These are phyloP conservation scores for Drosophila aldrichi DNA, from an alignment of 2,888 invertebrate genomes.

Conservation along the genomic window DNA sequence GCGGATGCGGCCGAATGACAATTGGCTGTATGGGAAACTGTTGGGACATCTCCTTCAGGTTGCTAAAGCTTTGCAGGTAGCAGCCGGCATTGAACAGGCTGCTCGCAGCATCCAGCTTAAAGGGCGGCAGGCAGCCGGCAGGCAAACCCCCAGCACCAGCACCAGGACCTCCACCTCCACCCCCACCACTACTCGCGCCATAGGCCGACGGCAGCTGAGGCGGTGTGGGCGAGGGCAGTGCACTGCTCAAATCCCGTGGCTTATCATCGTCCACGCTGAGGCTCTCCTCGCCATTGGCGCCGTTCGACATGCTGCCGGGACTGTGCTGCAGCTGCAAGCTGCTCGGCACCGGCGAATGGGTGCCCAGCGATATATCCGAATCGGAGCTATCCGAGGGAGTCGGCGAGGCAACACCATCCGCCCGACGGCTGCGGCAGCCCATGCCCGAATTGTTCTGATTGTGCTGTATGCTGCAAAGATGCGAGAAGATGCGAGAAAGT, in stretches of 20 bases:
- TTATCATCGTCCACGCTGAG: constrained; percentile 85
- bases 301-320: constrained; percentile 85
- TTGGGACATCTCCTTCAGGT: constrained; percentile 84
- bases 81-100: constrained; percentile 84
- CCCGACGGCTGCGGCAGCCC: constrained; percentile 81
- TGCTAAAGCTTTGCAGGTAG: constrained; percentile 85
- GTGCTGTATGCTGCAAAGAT: constrained; percentile 83
- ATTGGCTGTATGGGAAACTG: constrained; percentile 85
- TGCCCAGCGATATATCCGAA: constrained; percentile 85
- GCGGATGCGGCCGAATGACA: constrained; percentile 85
- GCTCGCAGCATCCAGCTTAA: constrained; percentile 83
- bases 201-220: constrained; percentile 63
- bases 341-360: constrained; percentile 85
- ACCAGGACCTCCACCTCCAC: constrained; percentile 23
- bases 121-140: constrained; percentile 81
- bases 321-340: constrained; percentile 85
- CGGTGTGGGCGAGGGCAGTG: constrained; percentile 72
- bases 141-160: constrained; percentile 45
- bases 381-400: constrained; percentile 85
- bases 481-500: neutral
- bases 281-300: constrained; percentile 84
- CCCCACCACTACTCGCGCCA: constrained; percentile 33
- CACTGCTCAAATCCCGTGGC: constrained; percentile 83
- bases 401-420: constrained; percentile 84
- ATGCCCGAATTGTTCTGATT: constrained; percentile 84